A percentile compares a stretch with the other conserved stretches of the same genome.
Evolutionary conservation across 2,797 vertebrate species (phyloP).

Genomic region (Halcyon smyrnensis): DNA sequence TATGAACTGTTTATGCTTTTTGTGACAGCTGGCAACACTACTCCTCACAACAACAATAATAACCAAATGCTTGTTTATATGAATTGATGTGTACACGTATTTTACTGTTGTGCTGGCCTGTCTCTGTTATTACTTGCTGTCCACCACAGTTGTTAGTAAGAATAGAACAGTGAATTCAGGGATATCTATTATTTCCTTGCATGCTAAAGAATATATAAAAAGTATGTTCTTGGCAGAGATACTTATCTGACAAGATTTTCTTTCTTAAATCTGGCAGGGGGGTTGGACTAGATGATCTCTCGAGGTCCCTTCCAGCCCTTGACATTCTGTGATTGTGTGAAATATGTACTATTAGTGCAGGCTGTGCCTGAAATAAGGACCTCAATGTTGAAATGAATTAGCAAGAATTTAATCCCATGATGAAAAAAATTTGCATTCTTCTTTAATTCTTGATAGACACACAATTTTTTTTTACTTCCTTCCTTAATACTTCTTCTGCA

Average conservation of each 20-base stretch:
- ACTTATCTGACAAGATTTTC: neutral
- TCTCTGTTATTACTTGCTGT: constrained; percentile 3
- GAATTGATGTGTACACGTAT: neutral
- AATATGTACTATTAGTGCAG: neutral
- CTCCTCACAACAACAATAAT: constrained; percentile 1
- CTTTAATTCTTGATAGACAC: neutral
- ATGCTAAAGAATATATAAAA: neutral
- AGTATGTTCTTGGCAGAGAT: neutral
- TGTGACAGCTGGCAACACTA: constrained; percentile 37
- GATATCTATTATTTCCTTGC: neutral
- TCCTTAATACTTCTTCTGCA: neutral
- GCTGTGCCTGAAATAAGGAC: neutral
- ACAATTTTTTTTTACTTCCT: neutral
- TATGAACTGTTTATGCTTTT: constrained; percentile 42
- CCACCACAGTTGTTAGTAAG: neutral
- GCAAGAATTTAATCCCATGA: neutral
- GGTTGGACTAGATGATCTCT: too few species aligned
- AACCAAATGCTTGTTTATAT: constrained; percentile 4
- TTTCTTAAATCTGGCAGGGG: neutral
- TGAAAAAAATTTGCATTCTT: neutral
- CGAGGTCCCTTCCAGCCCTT: too few species aligned
- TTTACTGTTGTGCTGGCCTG: neutral
- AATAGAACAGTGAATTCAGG: neutral
- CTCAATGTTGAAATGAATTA: neutral
- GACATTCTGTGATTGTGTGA: too few species aligned